These are phyloP conservation scores for Clepsis dumicolana DNA, from an alignment of 2,888 invertebrate species.

Conservation along the genomic window DNA sequence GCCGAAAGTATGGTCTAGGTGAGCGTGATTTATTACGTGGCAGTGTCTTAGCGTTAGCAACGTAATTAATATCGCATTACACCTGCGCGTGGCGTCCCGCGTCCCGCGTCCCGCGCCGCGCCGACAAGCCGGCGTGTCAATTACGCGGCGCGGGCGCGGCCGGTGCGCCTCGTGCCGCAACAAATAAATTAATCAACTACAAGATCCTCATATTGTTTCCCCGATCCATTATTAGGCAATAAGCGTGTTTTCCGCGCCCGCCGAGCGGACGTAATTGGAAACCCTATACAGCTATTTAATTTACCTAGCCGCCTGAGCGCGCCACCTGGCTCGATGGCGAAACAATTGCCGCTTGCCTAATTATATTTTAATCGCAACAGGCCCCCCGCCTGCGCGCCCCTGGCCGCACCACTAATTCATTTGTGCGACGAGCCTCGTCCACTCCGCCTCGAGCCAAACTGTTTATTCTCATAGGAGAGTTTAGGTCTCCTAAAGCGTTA, in stretches of 20 bases:
- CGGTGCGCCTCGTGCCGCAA: conserved; percentile 9
- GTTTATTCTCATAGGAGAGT: conserved; percentile 85
- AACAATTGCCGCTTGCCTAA: conserved; percentile 84
- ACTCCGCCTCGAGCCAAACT: conserved; percentile 67
- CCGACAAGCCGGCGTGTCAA: conserved; percentile 55
- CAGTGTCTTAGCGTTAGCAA: conserved; percentile 68
- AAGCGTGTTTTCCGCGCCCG: conserved; percentile 73
- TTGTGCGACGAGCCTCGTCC: conserved; percentile 75
- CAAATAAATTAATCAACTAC: conserved; percentile 74
- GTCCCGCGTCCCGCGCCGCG: conserved; percentile 35
- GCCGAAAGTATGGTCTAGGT: conserved; percentile 72
- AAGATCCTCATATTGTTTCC: conserved; percentile 70
- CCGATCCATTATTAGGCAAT: conserved; percentile 80
- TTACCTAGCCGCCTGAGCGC: conserved; percentile 74
- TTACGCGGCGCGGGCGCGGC: conserved; percentile 51
- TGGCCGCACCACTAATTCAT: conserved; percentile 78
- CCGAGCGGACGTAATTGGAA: conserved; percentile 75
- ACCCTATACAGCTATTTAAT: conserved; percentile 83
- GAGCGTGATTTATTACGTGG: conserved; percentile 78
- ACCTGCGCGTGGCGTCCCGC: conserved; percentile 58
- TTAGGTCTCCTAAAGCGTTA: conserved; percentile 83
- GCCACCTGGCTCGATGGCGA: conserved; percentile 83
- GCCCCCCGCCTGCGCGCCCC: conserved; percentile 60
- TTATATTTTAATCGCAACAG: conserved; percentile 85
- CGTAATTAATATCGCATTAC: conserved; percentile 78